Conservation (phyloP, 2,113 vertebrate genomes). For the Apodemus sylvaticus region DNA sequence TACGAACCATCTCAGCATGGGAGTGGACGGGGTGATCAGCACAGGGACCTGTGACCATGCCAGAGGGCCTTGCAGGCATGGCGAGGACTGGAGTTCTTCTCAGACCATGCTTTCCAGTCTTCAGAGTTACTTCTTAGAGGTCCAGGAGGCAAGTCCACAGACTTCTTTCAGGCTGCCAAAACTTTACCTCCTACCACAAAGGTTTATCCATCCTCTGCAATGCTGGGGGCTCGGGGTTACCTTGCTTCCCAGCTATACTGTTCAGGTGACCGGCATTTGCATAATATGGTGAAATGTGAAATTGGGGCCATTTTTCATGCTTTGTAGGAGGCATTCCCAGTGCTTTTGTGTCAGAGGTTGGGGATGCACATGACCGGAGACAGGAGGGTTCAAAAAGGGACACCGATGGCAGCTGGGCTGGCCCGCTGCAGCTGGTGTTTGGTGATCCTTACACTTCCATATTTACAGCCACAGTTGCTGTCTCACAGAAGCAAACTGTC, state of each 20-base stretch:
- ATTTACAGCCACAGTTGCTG: not conserved
- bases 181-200: not conserved
- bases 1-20: not conserved
- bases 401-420: not conserved
- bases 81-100: not conserved
- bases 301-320: not conserved
- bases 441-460: not conserved
- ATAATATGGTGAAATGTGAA: not conserved
- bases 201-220: not conserved
- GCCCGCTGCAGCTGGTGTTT: not conserved
- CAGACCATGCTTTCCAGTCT: not conserved
- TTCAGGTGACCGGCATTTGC: not conserved
- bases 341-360: not conserved
- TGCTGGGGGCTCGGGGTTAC: not conserved
- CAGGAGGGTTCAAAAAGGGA: not conserved
- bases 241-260: not conserved
- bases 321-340: not conserved
- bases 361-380: not conserved
- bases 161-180: not conserved
- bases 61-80: not conserved
- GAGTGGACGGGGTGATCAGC: not conserved
- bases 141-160: not conserved
- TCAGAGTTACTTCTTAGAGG: not conserved
- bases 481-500: not conserved
- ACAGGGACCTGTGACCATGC: fast-evolving